These are phyloP conservation scores for Merluccius polli DNA, from an alignment of 2,797 vertebrate species.

Conservation along the genomic window DNA sequence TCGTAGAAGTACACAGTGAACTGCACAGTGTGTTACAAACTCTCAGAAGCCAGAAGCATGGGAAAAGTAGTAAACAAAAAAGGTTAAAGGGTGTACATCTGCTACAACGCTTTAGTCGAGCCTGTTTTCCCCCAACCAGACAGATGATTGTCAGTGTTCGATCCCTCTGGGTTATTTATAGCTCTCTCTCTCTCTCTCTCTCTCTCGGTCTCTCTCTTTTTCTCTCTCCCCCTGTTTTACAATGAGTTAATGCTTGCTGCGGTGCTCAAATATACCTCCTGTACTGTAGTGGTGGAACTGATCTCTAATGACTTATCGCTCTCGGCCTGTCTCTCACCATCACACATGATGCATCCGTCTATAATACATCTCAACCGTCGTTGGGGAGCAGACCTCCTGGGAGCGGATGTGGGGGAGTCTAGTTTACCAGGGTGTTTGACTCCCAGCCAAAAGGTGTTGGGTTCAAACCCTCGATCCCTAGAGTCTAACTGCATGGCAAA, in stretches of 20 bases:
- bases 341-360: no score
- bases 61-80: not conserved
- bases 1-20: no score
- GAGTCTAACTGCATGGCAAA: not conserved
- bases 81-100: not conserved
- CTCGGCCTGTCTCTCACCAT: not conserved
- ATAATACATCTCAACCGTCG: no score
- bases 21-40: no score
- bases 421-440: not conserved
- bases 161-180: no score
- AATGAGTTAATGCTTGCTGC: not conserved
- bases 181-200: not conserved
- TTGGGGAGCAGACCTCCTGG: not conserved
- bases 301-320: not conserved
- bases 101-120: not conserved
- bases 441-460: not conserved
- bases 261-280: no score
- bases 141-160: no score
- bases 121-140: not conserved
- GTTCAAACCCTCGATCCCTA: not conserved
- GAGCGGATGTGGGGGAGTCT: not conserved
- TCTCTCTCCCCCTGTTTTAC: not conserved
- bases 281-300: not conserved
- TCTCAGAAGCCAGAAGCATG: not conserved
- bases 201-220: not conserved